These are phyloP conservation scores for Scomberomorus guttatus DNA, from an alignment of 2,797 vertebrate species.

Conservation along the genomic window DNA sequence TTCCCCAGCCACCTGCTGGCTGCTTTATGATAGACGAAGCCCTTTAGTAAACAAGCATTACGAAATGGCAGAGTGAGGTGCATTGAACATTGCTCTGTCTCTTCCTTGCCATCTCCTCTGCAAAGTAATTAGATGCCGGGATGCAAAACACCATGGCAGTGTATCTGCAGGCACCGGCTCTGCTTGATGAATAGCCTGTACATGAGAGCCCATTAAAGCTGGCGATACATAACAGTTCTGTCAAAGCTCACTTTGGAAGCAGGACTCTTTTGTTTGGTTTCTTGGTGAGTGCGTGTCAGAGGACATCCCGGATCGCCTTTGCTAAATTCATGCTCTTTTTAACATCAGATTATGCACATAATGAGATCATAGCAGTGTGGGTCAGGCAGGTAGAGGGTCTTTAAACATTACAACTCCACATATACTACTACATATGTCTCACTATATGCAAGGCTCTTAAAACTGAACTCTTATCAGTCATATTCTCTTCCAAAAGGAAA, in stretches of 20 bases:
- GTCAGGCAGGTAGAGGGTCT: neutral
- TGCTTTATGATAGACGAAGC: conserved; percentile 70
- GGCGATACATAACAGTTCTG: conserved; percentile 58
- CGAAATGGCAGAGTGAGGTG: conserved; percentile 64
- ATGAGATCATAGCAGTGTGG: conserved; percentile 11
- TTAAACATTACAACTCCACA: conserved; percentile 5
- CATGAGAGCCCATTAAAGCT: conserved; percentile 74
- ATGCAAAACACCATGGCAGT: conserved; percentile 64
- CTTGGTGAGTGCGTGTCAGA: conserved; percentile 13
- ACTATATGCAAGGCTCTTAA: conserved; percentile 11
- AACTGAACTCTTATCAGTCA: neutral
- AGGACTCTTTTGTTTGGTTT: conserved; percentile 30
- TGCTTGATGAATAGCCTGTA: conserved; percentile 75
- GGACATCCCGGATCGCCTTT: conserved; percentile 18
- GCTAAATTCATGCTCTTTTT: conserved; percentile 20
- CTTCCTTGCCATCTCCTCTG: conserved; percentile 62
- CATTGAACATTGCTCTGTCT: conserved; percentile 61
- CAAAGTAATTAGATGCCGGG: conserved; percentile 78
- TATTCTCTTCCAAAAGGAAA: neutral
- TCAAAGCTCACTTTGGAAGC: conserved; percentile 66
- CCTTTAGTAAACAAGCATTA: conserved; percentile 77
- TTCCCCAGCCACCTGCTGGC: conserved; percentile 76
- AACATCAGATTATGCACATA: conserved; percentile 37
- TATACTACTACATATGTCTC: neutral
- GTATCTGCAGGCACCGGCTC: conserved; percentile 75